These are phyloP conservation scores for Noctuana brunneofusca DNA, from an alignment of 2,888 invertebrate genomes.

Conservation along the genomic window DNA sequence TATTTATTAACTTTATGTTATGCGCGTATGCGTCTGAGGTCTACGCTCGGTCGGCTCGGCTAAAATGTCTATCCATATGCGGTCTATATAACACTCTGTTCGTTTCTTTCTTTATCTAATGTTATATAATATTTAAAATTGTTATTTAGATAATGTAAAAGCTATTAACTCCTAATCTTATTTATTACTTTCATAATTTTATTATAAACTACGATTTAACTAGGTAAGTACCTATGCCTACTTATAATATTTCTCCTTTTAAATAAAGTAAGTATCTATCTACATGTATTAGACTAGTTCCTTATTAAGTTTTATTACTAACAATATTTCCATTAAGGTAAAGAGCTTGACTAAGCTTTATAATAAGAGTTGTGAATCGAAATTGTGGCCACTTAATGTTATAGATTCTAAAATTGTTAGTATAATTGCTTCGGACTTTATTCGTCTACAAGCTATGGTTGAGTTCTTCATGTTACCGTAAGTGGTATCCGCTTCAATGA, in stretches of 20 bases:
- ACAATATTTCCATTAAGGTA: conserved; percentile 67
- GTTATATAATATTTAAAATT: conserved; percentile 44
- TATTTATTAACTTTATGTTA: too few relatives aligned
- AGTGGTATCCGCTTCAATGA: conserved; percentile 22
- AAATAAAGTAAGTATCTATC: conserved; percentile 56
- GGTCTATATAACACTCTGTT: conserved; percentile 77
- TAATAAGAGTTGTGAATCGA: conserved; percentile 82
- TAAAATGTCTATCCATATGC: conserved; percentile 43
- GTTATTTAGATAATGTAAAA: conserved; percentile 43
- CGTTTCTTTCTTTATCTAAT: conserved; percentile 59
- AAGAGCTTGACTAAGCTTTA: conserved; percentile 82
- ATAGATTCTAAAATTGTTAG: conserved; percentile 65
- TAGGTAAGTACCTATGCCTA: conserved; percentile 9
- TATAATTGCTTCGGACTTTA: conserved; percentile 66
- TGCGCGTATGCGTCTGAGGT: conserved; percentile 14
- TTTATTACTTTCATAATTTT: conserved; percentile 60
- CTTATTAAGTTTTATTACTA: conserved; percentile 44
- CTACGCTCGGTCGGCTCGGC: conserved; percentile 25
- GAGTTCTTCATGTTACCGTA: conserved; percentile 4
- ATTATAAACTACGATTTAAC: conserved; percentile 38
- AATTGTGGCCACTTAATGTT: conserved; percentile 77
- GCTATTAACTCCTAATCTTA: conserved; percentile 53
- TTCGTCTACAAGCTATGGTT: conserved; percentile 31
- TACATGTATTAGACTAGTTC: conserved; percentile 59
- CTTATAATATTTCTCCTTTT: conserved; percentile 48